Evolutionary conservation across 2,888 invertebrate species (phyloP), one percentile per base, ranked within the genome.

Genomic region (Beris chalybata): DNA sequence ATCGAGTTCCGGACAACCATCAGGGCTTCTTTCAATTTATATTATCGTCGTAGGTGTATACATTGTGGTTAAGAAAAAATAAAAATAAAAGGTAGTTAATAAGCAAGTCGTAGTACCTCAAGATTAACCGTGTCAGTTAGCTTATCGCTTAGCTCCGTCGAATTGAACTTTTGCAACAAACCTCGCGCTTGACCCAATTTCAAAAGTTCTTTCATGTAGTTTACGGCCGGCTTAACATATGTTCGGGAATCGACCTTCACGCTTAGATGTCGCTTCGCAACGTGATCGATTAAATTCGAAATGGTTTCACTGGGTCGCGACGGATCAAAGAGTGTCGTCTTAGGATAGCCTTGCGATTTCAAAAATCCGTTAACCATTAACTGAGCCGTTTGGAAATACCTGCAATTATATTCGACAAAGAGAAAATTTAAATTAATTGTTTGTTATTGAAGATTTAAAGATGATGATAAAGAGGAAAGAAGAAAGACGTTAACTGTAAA

Each of bases 71-170:
- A 44, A 43, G 44, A 43, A 44, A 44, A 3, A 11, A 11, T 44
- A 44, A 12, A 44, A 12, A 44, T 44, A 44, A 44, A 22, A 22
- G 22, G 22, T 22, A 22, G 22, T 22, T 22, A 22, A 22, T 22
- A 22, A 22, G 22, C 22, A 22, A 22, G 22, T 22, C 1, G 22
- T 22, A 3, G 9, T 73, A 80, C 81, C 80, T 93, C 92, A 74
- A 92, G 81, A 79, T 93, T 93, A 58, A 93, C 84, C 1, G 90
- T 89, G 75, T 92, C 90, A 0, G 91, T 90, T 68, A 93, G 78
- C 73, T 88, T 86, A 77, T 89, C 88, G 11, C 90, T 90, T 7
- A 93, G 80, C 66, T 89, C 89, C 73, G 86, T 85, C 73, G 90
- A 86, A 76, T 90, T 89, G 47, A 88, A 84, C 59, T 83, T 83